Conservation (phyloP, 2,888 invertebrate genomes). For the Smittia sp. region DNA sequence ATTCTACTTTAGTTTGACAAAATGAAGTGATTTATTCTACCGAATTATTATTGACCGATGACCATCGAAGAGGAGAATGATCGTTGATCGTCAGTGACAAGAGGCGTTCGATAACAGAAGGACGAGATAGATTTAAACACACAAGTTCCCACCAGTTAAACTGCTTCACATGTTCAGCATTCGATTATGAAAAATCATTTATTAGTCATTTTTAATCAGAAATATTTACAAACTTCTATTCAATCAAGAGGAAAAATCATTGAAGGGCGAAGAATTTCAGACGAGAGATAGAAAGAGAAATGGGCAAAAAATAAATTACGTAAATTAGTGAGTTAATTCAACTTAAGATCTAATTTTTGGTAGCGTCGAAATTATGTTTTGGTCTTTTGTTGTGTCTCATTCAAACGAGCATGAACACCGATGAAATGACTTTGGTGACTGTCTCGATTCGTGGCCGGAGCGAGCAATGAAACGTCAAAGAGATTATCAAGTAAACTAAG, state of each 20-base stretch:
- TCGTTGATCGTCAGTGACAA: neutral
- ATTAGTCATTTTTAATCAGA: neutral
- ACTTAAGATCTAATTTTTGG: constrained; percentile 22
- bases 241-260: neutral
- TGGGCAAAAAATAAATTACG: neutral
- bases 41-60: constrained; percentile 25
- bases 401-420: no score
- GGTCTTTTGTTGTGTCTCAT: neutral
- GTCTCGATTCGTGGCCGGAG: no score
- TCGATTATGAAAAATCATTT: constrained; percentile 6
- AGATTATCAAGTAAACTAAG: constrained; percentile 1
- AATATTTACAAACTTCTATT: constrained; percentile 22
- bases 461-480: neutral
- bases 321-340: constrained; percentile 1
- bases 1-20: neutral
- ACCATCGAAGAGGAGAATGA: neutral
- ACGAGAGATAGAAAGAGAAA: neutral
- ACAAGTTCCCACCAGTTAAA: neutral
- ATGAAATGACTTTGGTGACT: no score
- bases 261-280: neutral
- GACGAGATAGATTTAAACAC: neutral
- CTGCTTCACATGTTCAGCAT: neutral
- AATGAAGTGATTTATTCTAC: neutral
- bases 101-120: neutral
- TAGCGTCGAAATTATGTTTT: constrained; percentile 1